Percentiles rank a stretch among this genome's conserved stretches.
Evolutionary conservation across 2,888 invertebrate species (phyloP).

Genomic region (Hemithea aestivaria): DNA sequence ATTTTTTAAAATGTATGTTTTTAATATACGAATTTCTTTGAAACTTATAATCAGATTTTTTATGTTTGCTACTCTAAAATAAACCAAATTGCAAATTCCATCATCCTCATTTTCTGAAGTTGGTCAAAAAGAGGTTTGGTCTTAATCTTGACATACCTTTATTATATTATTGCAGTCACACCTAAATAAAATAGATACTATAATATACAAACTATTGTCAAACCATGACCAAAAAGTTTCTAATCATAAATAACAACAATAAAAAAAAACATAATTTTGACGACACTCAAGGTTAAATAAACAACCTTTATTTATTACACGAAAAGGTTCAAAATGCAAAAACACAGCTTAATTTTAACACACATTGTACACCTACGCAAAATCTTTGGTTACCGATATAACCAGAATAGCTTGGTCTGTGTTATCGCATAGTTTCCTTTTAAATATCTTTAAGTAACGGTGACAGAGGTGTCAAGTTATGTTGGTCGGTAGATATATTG

Average conservation of each 20-base stretch:
- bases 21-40: too few species aligned
- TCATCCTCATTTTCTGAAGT: too few species aligned
- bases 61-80: too few species aligned
- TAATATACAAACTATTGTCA: constrained; percentile 2
- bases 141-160: too few species aligned
- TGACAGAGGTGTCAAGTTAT: constrained; percentile 7
- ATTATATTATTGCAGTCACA: too few species aligned
- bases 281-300: not conserved
- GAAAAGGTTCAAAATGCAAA: constrained; percentile 8
- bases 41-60: too few species aligned
- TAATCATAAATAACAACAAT: constrained; percentile 9
- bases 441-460: constrained; percentile 9
- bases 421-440: constrained; percentile 6
- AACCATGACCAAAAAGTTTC: constrained; percentile 3
- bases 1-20: too few species aligned
- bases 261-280: constrained; percentile 3
- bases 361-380: constrained; percentile 25
- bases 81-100: too few species aligned
- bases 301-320: not conserved
- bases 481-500: constrained; percentile 15
- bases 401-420: constrained; percentile 8
- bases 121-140: too few species aligned
- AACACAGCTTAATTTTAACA: not conserved
- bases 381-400: constrained; percentile 16
- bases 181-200: too few species aligned